Evolutionary conservation across 2,888 invertebrate species (phyloP).

Genomic region (Caenorhabditis sp.): DNA sequence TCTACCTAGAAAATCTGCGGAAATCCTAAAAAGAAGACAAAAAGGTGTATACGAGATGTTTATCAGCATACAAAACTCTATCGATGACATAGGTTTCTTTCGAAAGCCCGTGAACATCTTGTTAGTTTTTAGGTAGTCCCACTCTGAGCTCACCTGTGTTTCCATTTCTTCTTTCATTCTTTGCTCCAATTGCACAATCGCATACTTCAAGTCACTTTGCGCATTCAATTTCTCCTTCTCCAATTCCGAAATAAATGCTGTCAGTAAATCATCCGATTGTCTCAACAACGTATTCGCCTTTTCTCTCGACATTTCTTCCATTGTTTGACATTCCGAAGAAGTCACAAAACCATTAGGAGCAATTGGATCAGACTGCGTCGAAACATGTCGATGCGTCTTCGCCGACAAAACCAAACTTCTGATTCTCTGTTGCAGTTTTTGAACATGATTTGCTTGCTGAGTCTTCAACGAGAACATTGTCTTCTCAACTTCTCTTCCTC

Average conservation of each 20-base stretch:
- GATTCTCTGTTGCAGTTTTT: conserved; percentile 54
- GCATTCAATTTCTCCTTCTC: conserved; percentile 61
- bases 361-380: conserved; percentile 59
- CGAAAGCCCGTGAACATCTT: too few species aligned
- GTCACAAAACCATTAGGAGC: conserved; percentile 30
- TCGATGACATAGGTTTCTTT: too few species aligned
- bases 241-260: conserved; percentile 55
- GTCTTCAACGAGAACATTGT: conserved; percentile 53
- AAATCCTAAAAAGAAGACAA: too few species aligned
- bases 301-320: conserved; percentile 50
- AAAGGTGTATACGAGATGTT: too few species aligned
- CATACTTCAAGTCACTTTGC: conserved; percentile 61
- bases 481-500: conserved; percentile 45
- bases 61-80: too few species aligned
- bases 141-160: conserved; percentile 46
- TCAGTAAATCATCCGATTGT: conserved; percentile 55
- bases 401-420: conserved; percentile 52
- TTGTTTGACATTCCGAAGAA: conserved; percentile 50
- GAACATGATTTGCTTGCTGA: conserved; percentile 51
- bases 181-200: conserved; percentile 62
- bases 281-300: conserved; percentile 44
- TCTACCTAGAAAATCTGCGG: too few species aligned
- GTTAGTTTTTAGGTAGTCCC: too few species aligned
- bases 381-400: conserved; percentile 43
- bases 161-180: conserved; percentile 60